phyloP scores from a whole-genome alignment of 2,113 vertebrate genomes.

The Odocoileus hemionus region DNA sequence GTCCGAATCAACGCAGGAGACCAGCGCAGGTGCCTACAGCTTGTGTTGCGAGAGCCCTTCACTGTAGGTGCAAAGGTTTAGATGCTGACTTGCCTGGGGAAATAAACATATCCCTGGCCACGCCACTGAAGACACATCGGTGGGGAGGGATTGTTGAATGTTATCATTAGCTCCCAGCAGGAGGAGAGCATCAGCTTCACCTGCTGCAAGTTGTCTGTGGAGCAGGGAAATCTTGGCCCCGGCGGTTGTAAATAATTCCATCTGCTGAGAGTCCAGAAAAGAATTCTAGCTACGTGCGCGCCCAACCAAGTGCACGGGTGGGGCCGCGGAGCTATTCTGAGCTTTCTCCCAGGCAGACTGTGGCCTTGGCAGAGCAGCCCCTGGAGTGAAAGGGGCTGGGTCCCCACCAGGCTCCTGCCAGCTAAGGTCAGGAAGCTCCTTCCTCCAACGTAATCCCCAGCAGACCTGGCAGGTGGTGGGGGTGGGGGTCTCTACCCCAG shows the following conservation, averaged over 20 bases:
- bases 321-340: not conserved
- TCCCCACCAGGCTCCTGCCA: not conserved
- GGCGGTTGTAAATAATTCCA: constrained; percentile 6
- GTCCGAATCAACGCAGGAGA: fast-evolving
- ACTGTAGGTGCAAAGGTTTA: fast-evolving
- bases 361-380: not conserved
- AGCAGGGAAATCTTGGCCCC: not conserved
- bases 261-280: not conserved
- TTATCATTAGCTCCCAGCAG: not conserved
- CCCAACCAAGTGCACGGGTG: not conserved
- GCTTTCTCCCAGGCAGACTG: not conserved
- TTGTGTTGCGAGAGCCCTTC: not conserved
- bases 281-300: not conserved
- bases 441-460: not conserved
- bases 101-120: not conserved
- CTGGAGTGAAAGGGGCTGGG: not conserved
- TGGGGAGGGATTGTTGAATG: not conserved
- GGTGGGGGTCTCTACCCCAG: no score
- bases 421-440: not conserved
- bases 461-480: fast-evolving
- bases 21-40: fast-evolving
- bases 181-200: not conserved
- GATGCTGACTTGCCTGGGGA: not conserved
- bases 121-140: fast-evolving
- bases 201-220: not conserved